Base-by-base conservation (phyloP, 2,113 vertebrate genomes). In the Forbesichthys agassizii region DNA sequence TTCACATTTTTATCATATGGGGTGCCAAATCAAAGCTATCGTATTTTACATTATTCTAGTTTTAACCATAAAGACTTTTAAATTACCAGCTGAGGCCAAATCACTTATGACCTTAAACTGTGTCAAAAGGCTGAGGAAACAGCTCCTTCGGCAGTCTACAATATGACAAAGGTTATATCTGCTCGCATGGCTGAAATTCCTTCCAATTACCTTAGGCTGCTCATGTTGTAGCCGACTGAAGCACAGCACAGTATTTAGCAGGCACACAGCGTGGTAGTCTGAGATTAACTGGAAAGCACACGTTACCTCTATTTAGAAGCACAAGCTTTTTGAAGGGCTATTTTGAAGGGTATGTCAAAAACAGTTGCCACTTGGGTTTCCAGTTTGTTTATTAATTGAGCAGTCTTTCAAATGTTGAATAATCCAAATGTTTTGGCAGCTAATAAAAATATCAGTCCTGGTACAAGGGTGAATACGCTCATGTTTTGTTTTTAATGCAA, bases 231-330 rank as follows among this genome's bases (percentile, higher is more conserved):
- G 66, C 73, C 53, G 65, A 60, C 70, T 71, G 76, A 69, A 78
- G 69, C 73, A 66, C 64, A 27, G 27, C 56, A 54, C 67, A 64
- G 68, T 68, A 75, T 66, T 55, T 73, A 86, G 74, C 7, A 65
- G 79, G 86, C 84, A 72, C 83, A 86, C 89, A 75, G 82, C 81
- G 74, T 76, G 64, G 72, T 74, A 72, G 64, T 78, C 78, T 78
- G 83, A 86, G 84, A 90, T 92, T 89, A 90, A 87, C 68, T 59
- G 53, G 67, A 84, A 84, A 83, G 81, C 82, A 89, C 73, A 86
- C 79, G 73, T 83, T 84, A 80, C 83, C 79, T 71, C 66, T 20
- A 70, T 68, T 56, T 58, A 42, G 47, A 59, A 62, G 59, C 42
- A 33, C 9, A 10, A 11, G 16, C 64, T 49, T 65, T 69, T 64